Evolutionary conservation across 2,797 vertebrate genomes (phyloP).

Genomic region (Scyliorhinus canicula): DNA sequence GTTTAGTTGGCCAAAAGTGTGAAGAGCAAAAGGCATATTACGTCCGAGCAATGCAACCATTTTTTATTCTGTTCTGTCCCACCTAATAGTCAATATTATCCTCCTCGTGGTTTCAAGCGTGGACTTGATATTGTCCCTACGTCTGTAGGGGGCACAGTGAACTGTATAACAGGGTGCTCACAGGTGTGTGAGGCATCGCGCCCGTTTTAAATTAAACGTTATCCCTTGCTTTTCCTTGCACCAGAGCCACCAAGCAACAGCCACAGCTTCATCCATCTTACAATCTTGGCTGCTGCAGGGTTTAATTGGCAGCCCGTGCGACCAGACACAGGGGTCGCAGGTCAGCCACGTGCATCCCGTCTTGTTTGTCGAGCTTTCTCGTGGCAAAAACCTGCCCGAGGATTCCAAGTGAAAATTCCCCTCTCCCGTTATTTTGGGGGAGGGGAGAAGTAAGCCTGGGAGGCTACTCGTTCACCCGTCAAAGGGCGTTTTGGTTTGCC

Average conservation of each 20-base stretch:
- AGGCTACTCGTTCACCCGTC: background rate
- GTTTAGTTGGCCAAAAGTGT: background rate
- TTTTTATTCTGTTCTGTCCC: background rate
- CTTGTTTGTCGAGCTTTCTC: background rate
- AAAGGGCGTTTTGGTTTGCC: background rate
- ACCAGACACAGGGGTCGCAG: background rate
- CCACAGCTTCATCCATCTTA: background rate
- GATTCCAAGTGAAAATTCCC: background rate
- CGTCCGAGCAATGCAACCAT: background rate
- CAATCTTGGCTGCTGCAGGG: background rate
- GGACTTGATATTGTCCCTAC: background rate
- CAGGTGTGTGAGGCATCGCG: background rate
- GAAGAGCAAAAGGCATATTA: no score
- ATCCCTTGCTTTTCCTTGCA: background rate
- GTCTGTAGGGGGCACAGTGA: background rate
- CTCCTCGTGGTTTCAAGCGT: background rate
- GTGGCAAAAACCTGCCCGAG: background rate
- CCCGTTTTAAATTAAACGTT: no score
- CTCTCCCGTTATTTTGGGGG: background rate
- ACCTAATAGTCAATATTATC: background rate
- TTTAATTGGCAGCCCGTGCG: background rate
- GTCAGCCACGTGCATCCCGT: background rate
- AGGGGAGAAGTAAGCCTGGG: background rate
- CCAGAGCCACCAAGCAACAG: background rate
- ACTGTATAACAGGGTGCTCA: background rate